Conservation (phyloP, 2,888 invertebrate species). For the Nomada hirtipes region DNA sequence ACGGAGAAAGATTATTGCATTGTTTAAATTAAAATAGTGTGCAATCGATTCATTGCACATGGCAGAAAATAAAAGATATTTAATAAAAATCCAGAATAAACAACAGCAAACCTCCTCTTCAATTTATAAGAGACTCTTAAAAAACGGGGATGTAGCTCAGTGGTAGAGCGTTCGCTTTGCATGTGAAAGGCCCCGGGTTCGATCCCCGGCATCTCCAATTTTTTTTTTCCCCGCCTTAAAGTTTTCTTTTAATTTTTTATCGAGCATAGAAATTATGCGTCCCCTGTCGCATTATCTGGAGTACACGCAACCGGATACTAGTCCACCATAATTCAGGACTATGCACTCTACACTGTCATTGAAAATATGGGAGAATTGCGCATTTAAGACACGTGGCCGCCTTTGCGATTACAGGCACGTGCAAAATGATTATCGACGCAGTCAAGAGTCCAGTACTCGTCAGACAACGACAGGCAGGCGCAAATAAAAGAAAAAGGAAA, state of each 20-base stretch:
- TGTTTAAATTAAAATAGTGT: not conserved
- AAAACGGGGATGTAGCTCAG: slow-evolving; percentile 95
- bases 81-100: slow-evolving; percentile 16
- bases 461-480: not conserved
- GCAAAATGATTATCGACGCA: slow-evolving; percentile 45
- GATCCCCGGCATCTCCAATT: slow-evolving; percentile 97
- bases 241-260: not conserved
- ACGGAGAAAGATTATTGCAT: not conserved
- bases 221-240: slow-evolving; percentile 74
- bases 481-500: not conserved
- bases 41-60: not conserved
- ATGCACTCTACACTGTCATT: slow-evolving; percentile 2
- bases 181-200: slow-evolving; percentile 99
- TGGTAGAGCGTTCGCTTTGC: slow-evolving; percentile 99
- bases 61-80: not conserved
- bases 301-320: not conserved
- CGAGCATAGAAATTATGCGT: not conserved
- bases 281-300: slow-evolving; percentile 5
- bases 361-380: slow-evolving; percentile 25
- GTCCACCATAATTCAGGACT: slow-evolving; percentile 1
- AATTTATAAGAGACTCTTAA: slow-evolving; percentile 6
- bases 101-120: not conserved
- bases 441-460: slow-evolving; percentile 13
- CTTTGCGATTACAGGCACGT: slow-evolving; percentile 49
- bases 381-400: slow-evolving; percentile 33